Conservation (phyloP, 2,113 vertebrate genomes). For the Thalassoma bifasciatum region DNA sequence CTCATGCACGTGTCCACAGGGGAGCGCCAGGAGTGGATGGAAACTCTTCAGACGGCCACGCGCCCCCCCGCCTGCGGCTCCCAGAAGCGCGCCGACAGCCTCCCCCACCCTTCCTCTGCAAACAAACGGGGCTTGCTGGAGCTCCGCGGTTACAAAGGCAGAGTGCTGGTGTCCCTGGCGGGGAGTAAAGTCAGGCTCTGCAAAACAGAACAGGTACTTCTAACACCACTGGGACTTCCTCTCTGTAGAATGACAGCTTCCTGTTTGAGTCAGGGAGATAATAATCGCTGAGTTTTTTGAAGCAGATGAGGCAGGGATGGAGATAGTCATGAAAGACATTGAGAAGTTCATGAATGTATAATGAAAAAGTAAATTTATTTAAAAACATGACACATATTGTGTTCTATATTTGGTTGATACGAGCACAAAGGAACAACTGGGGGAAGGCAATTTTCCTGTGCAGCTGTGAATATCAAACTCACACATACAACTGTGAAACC, state of each 20-base stretch:
- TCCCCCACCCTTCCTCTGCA: conserved; percentile 60
- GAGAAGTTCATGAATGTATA: conserved; percentile 54
- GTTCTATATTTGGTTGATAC: background rate
- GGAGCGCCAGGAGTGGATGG: conserved; percentile 94
- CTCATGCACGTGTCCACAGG: conserved; percentile 79
- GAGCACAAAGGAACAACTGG: background rate
- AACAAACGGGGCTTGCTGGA: conserved; percentile 92
- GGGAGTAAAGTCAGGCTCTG: conserved; percentile 93
- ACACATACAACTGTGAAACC: too few relatives aligned
- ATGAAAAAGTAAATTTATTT: conserved; percentile 46
- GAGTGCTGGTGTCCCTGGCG: conserved; percentile 90
- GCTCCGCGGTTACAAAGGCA: conserved; percentile 94
- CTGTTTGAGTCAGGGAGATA: conserved; percentile 57
- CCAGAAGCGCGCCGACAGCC: conserved; percentile 72
- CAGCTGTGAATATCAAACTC: background rate
- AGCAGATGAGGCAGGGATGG: conserved; percentile 25
- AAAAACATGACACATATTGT: conserved; percentile 2
- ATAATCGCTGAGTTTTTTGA: conserved; percentile 52
- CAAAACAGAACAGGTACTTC: conserved; percentile 95
- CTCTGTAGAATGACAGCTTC: conserved; percentile 68
- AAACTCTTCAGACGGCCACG: conserved; percentile 85
- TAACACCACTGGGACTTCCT: conserved; percentile 65
- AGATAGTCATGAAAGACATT: conserved; percentile 23
- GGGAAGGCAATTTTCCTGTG: background rate
- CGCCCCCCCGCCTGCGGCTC: conserved; percentile 77